Base-by-base conservation (phyloP, 1,140 invertebrate genomes). In the Chymomyza costata region DNA sequence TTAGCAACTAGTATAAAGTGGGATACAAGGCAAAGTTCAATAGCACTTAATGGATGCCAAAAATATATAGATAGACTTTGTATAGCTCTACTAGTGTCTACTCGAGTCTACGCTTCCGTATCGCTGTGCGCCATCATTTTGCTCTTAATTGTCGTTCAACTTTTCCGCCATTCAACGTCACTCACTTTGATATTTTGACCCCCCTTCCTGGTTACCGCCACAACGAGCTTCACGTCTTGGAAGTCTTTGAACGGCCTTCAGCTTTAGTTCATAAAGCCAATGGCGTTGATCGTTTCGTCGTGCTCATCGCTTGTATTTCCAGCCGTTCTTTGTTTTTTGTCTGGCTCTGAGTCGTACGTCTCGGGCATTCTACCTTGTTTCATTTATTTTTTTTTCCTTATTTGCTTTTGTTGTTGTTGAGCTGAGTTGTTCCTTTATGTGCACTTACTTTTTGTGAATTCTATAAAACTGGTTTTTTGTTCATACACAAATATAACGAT, bases 1-100 rank as follows among this genome's bases (percentile, higher is more conserved):
- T 19, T 28, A 14, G 21, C 30, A 35, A 31, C 32, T 38, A n/a
- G 31, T 18, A 16, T 44, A 38, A 16, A 43, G 43, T 21, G 18
- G 45, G 35, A 53, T 21, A 34, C 64, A 58, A 35, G 66, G 55
- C 55, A 65, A 71, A 70, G 66, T 70, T 70, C 66, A 71, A 71
- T 70, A 71, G 47, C 66, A 70, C 56, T 71, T 61, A 64, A 53
- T 69, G 54, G 49, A 35, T 47, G 49, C 65, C 37, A 14, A 43
- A 53, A 55, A 35, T 34, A 59, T 51, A 21, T 51, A 40, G 18
- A 14, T 37, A 34, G 44, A n/a, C n/a, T n/a, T n/a, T n/a, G n/a
- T 25, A 3, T 25, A 3, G 8, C 21, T 25, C 3, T 25, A 25
- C 21, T 8, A 25, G 21, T n/a, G n/a, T n/a, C n/a, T n/a, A 25